A percentile compares a stretch with the other conserved stretches of the same genome.
Conservation (phyloP, 2,888 invertebrate species). For the Tholera decimalis region DNA sequence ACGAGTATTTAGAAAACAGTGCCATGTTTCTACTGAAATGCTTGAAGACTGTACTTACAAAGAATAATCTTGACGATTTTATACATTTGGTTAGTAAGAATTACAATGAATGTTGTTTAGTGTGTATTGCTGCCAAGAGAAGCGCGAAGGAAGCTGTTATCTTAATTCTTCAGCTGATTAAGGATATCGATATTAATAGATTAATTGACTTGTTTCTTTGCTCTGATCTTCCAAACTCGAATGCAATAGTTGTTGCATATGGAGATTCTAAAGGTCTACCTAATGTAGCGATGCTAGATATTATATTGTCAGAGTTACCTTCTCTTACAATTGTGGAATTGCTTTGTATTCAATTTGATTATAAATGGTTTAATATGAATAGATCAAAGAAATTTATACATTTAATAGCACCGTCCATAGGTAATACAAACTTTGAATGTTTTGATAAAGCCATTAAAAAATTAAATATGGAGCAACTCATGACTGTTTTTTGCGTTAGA, state of each 20-base stretch:
- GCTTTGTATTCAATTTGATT: slow-evolving; percentile 29
- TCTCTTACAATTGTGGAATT: slow-evolving; percentile 16
- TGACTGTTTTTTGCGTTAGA: slow-evolving; percentile 7
- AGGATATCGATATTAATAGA: slow-evolving; percentile 24
- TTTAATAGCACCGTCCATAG: slow-evolving; percentile 15
- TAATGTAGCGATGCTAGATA: slow-evolving; percentile 9
- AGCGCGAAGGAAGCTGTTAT: slow-evolving; percentile 13
- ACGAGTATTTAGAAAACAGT: slow-evolving; percentile 38
- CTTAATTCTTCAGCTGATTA: slow-evolving; percentile 25
- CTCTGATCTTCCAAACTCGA: slow-evolving; percentile 42
- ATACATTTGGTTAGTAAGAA: slow-evolving; percentile 17
- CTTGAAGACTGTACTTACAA: slow-evolving; percentile 20
- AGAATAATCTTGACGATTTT: slow-evolving; percentile 23
- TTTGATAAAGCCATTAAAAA: slow-evolving; percentile 29
- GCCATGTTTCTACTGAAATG: slow-evolving; percentile 43
- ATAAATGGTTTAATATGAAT: slow-evolving; percentile 17
- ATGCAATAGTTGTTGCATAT: slow-evolving; percentile 35
- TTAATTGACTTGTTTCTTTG: slow-evolving; percentile 43
- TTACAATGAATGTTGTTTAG: slow-evolving; percentile 16
- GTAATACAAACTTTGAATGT: not conserved
- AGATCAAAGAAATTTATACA: slow-evolving; percentile 33
- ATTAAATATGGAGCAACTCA: slow-evolving; percentile 25
- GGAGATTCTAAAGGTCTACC: slow-evolving; percentile 6
- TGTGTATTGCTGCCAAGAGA: slow-evolving; percentile 34
- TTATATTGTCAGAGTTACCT: slow-evolving; percentile 23